Conservation (phyloP, 1,140 invertebrate species). For the Atta colombica region DNA sequence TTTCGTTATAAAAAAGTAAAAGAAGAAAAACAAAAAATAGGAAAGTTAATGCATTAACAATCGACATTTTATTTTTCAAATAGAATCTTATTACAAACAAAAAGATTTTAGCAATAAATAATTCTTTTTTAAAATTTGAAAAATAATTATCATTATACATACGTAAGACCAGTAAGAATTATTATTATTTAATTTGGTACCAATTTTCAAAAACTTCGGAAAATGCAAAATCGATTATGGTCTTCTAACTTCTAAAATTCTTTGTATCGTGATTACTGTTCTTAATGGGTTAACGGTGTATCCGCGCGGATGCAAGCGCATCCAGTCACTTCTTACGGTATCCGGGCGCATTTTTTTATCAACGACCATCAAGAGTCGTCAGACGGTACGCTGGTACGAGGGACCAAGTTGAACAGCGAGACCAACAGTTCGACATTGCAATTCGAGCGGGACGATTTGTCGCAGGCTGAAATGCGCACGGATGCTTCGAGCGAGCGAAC, state of each 20-base stretch:
- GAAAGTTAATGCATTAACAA: neutral
- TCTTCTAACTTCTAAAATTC: neutral
- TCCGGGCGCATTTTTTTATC: slow-evolving; percentile 44
- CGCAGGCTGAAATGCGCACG: slow-evolving; percentile 56
- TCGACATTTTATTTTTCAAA: neutral
- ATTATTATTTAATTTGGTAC: neutral
- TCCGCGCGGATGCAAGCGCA: slow-evolving; percentile 32
- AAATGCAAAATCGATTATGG: neutral
- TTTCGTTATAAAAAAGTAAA: neutral
- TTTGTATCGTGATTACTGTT: neutral
- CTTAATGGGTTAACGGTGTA: slow-evolving; percentile 49
- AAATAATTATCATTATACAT: neutral
- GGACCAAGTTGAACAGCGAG: slow-evolving; percentile 5
- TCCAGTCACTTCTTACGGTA: slow-evolving; percentile 57
- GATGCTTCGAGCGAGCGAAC: slow-evolving; percentile 42
- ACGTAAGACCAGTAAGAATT: neutral
- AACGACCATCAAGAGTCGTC: slow-evolving; percentile 3
- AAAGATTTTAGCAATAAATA: slow-evolving; percentile 12
- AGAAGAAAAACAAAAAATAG: neutral
- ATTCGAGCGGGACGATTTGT: slow-evolving; percentile 67
- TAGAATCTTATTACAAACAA: neutral
- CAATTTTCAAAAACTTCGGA: neutral
- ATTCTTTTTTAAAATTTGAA: neutral
- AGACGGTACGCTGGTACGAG: neutral
- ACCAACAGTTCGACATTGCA: slow-evolving; percentile 25